These are phyloP conservation scores for Sylvia atricapilla DNA, from an alignment of 2,113 vertebrate species.

Conservation along the genomic window DNA sequence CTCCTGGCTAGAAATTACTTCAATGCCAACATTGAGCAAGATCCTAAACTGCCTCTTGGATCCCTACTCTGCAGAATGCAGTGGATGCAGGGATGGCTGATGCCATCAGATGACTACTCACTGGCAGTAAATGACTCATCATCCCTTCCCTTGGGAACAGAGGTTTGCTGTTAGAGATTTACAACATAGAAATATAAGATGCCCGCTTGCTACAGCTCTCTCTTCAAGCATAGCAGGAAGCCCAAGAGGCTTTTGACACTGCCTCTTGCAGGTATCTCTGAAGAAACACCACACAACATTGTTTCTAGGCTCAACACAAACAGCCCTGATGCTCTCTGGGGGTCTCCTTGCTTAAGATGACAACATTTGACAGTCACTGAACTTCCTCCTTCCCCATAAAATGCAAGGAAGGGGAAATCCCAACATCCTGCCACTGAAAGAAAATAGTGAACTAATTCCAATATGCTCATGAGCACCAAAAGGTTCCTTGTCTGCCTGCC, in stretches of 20 bases:
- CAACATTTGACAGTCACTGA: neutral
- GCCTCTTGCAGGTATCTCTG: neutral
- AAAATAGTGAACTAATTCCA: slow-evolving; percentile 13
- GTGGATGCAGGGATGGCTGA: rapidly evolving
- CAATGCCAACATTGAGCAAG: neutral
- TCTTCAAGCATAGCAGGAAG: neutral
- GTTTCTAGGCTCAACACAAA: neutral
- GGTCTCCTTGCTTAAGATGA: neutral
- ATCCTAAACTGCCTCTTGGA: neutral
- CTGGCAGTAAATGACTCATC: rapidly evolving
- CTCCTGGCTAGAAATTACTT: neutral
- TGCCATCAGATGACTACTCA: rapidly evolving
- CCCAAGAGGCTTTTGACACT: rapidly evolving
- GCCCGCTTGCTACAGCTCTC: neutral
- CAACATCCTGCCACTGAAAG: slow-evolving; percentile 8
- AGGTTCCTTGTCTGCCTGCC: neutral
- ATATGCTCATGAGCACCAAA: slow-evolving; percentile 2
- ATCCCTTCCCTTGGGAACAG: neutral
- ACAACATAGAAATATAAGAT: neutral
- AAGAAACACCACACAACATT: neutral
- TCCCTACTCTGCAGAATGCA: rapidly evolving
- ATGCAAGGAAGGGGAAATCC: neutral
- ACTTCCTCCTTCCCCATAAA: neutral
- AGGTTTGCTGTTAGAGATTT: neutral
- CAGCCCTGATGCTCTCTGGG: neutral